Conservation (phyloP, 2,797 vertebrate genomes). For the Eurystomus glaucurus region DNA sequence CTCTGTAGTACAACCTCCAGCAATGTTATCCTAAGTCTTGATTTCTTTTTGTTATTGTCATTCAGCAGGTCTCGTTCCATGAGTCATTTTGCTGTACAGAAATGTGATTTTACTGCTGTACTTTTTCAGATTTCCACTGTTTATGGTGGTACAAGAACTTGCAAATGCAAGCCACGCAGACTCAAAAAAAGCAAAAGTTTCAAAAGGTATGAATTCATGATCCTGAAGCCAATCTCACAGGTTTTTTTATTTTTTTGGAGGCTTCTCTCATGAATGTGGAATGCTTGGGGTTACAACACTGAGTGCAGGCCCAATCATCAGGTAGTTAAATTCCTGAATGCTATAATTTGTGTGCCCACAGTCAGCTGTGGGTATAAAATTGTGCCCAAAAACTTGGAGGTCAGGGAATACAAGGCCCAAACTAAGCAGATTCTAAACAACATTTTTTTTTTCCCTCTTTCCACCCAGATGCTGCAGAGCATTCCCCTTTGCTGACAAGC, state of each 20-base stretch:
- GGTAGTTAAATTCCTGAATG: conserved; percentile 74
- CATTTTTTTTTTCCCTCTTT: not conserved
- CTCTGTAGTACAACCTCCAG: not conserved
- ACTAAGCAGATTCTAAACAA: conserved; percentile 56
- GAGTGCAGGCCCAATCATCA: conserved; percentile 67
- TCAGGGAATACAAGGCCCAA: conserved; percentile 54
- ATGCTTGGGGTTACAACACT: conserved; percentile 68
- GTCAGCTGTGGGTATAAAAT: conserved; percentile 70
- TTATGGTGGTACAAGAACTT: not conserved
- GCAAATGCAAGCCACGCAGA: not conserved
- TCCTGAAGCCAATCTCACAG: conserved; percentile 13
- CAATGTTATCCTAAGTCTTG: not conserved
- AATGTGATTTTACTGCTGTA: not conserved
- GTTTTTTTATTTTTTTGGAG: conserved; percentile 24
- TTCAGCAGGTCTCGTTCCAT: not conserved
- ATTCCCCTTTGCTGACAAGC: not conserved
- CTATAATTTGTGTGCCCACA: conserved; percentile 71
- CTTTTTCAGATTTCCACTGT: not conserved
- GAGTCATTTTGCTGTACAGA: not conserved
- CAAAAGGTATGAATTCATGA: conserved; percentile 39
- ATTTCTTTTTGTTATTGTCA: not conserved
- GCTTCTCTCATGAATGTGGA: conserved; percentile 68
- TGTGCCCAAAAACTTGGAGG: conserved; percentile 65
- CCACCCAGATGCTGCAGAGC: not conserved
- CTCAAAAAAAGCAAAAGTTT: conserved; percentile 26